Base-by-base conservation (phyloP, 1,140 invertebrate genomes). In the Drosophila ficusphila region DNA sequence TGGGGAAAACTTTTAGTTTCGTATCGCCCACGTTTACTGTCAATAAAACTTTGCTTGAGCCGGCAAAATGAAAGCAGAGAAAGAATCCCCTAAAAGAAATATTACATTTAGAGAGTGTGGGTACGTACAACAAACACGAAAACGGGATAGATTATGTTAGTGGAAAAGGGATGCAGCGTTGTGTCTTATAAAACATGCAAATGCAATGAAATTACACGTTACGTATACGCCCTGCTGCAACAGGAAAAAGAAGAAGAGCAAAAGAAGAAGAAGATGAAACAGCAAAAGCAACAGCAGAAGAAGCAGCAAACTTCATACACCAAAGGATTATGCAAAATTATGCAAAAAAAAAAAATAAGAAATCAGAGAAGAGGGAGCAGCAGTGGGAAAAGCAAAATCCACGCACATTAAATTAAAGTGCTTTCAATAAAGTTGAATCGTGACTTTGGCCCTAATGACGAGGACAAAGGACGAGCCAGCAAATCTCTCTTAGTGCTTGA, bases 381-480 rank as follows among this genome's bases (percentile, higher is more conserved):
- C 27, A 21, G 42, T 36, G 42, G 39, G 16, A 60, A 49, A 71
- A 54, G 72, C 73, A 75, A 82, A 86, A 79, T 77, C 82, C 77
- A 75, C 77, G 78, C 83, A 82, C 77, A 88, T 88, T 88, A 88
- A 88, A 88, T 82, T 88, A 76, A 88, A 88, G 83, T 88, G 83
- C 82, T 88, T 88, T 89, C 82, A 75, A 88, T 88, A 89, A 88
- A 82, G 83, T 88, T 83, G 65, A 88, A 88, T 89, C 82, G 82
- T 88, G 82, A 88, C 82, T 88, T 71, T 72, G 69, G 52, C 79
- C 65, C 82, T 88, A 88, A 88, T 88, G 82, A 88, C 60, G 51
- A 38, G 58, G 36, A 58, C 70, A 62, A 56, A 68, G 61, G 56
- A 61, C 36, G 12, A 47, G 11, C 31, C 52, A 33, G 65, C 74